These are phyloP conservation scores for Hoplostethus mediterraneus DNA, from an alignment of 2,797 vertebrate genomes.

Conservation along the genomic window DNA sequence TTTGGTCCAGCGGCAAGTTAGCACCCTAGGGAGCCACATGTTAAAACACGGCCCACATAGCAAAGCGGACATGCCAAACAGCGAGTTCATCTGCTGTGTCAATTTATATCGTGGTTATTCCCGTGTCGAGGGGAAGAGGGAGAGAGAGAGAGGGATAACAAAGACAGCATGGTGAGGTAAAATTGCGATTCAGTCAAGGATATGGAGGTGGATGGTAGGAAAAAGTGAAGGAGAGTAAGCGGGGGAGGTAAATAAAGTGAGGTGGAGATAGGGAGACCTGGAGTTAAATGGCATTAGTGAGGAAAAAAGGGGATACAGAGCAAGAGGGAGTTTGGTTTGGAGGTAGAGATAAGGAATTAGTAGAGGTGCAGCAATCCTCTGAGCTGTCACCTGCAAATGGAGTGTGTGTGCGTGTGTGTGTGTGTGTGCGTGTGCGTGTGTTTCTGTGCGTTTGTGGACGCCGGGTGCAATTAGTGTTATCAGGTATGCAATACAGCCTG, in stretches of 20 bases:
- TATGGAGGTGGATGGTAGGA: constrained; percentile 7
- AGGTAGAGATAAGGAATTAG: constrained; percentile 50
- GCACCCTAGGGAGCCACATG: too few species aligned
- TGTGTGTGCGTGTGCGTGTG: neutral
- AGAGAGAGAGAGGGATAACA: neutral
- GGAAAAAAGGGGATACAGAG: constrained; percentile 17
- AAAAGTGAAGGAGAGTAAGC: neutral
- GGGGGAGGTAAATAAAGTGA: too few species aligned
- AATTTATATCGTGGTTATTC: too few species aligned
- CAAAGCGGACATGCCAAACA: too few species aligned
- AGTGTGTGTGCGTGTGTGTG: neutral
- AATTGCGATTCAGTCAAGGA: constrained; percentile 4
- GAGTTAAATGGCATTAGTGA: constrained; percentile 37
- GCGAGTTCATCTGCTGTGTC: too few species aligned
- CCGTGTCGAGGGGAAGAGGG: neutral
- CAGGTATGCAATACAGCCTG: constrained; percentile 16
- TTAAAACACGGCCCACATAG: too few species aligned
- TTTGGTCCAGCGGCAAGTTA: too few species aligned
- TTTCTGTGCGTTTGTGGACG: constrained; percentile 1
- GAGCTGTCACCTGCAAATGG: constrained; percentile 26
- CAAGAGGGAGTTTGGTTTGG: constrained; percentile 24
- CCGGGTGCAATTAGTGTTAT: constrained; percentile 46
- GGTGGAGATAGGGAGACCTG: neutral
- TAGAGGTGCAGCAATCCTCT: constrained; percentile 20
- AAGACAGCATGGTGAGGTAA: neutral